These are phyloP conservation scores for Rotaria magnacalcarata DNA, from an alignment of 2,888 invertebrate species.

Conservation along the genomic window DNA sequence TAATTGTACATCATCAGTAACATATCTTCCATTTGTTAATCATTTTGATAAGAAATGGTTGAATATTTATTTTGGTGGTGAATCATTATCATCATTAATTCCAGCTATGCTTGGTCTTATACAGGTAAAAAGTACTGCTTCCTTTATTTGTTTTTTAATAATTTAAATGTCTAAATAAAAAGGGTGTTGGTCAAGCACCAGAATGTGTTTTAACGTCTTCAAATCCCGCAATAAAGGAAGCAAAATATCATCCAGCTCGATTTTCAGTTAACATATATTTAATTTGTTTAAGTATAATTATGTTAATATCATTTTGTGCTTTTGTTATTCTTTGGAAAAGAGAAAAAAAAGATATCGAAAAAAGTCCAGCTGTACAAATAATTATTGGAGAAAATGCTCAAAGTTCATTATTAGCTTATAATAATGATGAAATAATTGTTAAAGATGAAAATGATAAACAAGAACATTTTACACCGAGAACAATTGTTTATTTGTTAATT, in stretches of 20 bases:
- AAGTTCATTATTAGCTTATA: neutral
- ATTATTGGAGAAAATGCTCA: neutral
- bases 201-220: neutral
- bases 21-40: neutral
- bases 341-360: neutral
- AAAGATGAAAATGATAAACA: neutral
- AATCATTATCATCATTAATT: constrained; percentile 27
- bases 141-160: neutral
- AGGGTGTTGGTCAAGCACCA: neutral
- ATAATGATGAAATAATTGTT: neutral
- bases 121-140: neutral
- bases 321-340: neutral
- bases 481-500: neutral
- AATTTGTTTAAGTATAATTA: neutral
- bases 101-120: neutral
- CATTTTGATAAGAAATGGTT: neutral
- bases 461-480: neutral
- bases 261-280: neutral
- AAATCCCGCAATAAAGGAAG: neutral
- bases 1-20: constrained; percentile 2
- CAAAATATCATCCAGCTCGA: neutral
- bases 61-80: constrained; percentile 21
- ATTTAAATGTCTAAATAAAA: too few relatives aligned
- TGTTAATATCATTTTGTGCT: neutral
- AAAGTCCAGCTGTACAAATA: neutral